A percentile compares a stretch with the other conserved stretches of the same genome.
phyloP scores from a whole-genome alignment of 2,797 vertebrate species.

The Coluber constrictor region DNA sequence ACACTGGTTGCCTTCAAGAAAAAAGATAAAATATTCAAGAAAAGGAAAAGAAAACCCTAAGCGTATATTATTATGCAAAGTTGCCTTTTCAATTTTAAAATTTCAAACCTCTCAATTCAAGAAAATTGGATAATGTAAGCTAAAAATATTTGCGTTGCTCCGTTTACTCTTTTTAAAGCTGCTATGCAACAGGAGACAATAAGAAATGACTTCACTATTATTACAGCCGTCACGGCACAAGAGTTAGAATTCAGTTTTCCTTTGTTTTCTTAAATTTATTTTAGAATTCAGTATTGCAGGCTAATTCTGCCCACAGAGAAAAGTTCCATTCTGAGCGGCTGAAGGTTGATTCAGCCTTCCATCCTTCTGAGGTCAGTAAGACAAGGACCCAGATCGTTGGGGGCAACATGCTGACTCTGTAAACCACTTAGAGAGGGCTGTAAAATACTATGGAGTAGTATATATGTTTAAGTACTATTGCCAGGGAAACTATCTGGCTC shows the following conservation, averaged over 20 bases:
- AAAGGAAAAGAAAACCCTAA: neutral
- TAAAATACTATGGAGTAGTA: no score
- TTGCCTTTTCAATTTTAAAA: conserved; percentile 4
- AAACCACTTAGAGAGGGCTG: no score
- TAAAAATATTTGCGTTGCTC: neutral
- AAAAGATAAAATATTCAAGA: neutral
- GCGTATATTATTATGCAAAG: neutral
- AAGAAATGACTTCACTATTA: neutral
- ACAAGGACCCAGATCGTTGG: no score
- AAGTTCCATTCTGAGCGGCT: no score
- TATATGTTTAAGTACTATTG: neutral
- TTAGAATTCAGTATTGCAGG: no score
- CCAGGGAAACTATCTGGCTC: neutral
- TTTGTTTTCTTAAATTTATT: no score
- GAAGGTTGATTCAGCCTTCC: no score
- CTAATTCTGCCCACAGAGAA: no score
- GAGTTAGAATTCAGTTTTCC: no score
- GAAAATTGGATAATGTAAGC: neutral
- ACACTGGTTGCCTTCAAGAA: neutral
- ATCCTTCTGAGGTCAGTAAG: no score
- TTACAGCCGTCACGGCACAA: no score
- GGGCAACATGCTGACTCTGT: no score
- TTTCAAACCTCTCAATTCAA: neutral
- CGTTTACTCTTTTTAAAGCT: neutral
- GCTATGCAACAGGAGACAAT: neutral